Evolutionary conservation across 2,888 invertebrate genomes (phyloP).

Genomic region (Megastigmus dorsalis): DNA sequence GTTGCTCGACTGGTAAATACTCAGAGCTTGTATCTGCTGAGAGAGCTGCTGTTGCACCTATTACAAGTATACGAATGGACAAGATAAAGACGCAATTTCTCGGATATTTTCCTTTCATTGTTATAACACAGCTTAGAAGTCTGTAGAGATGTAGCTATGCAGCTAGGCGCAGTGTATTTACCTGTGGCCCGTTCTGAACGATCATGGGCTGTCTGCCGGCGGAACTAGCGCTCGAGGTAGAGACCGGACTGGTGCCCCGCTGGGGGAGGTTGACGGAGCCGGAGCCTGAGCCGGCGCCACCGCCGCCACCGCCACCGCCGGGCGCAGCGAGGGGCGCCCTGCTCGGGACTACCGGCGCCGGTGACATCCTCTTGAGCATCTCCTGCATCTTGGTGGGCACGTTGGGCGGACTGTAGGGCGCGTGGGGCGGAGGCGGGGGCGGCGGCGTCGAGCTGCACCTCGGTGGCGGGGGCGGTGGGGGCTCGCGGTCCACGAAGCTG

Average conservation of each 20-base stretch:
- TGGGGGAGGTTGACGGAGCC: slow-evolving; percentile 76
- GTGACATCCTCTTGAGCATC: slow-evolving; percentile 85
- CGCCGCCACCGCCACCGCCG: slow-evolving; percentile 70
- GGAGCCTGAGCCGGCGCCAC: slow-evolving; percentile 67
- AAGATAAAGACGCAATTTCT: too few relatives aligned
- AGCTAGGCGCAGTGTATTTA: too few relatives aligned
- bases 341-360: slow-evolving; percentile 82
- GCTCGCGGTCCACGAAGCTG: slow-evolving; percentile 77
- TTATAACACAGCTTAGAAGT: not conserved
- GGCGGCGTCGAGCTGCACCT: slow-evolving; percentile 83
- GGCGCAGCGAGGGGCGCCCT: slow-evolving; percentile 81
- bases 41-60: slow-evolving; percentile 88
- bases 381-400: slow-evolving; percentile 82
- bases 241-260: slow-evolving; percentile 85
- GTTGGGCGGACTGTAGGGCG: slow-evolving; percentile 75
- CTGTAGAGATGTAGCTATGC: too few relatives aligned
- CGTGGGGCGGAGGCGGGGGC: slow-evolving; percentile 78
- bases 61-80: too few relatives aligned
- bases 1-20: slow-evolving; percentile 80
- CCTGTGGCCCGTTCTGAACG: slow-evolving; percentile 85
- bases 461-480: slow-evolving; percentile 84
- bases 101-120: not conserved
- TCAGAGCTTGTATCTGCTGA: slow-evolving; percentile 92
- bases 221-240: slow-evolving; percentile 72
- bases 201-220: slow-evolving; percentile 85